phyloP scores from a whole-genome alignment of 2,888 invertebrate genomes.

The Drosophila nr. perissopoda region DNA sequence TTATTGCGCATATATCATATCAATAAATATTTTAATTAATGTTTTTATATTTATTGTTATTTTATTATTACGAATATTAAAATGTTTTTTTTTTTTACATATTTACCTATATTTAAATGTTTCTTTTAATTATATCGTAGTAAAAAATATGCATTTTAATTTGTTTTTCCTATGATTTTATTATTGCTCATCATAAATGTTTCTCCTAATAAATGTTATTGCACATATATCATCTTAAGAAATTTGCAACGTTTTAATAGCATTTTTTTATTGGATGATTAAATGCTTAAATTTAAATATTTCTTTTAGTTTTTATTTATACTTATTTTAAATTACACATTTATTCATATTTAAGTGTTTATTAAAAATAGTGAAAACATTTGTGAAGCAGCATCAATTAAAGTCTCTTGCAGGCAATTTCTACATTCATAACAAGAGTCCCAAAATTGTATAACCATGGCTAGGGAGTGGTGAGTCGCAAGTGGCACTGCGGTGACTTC shows the following conservation, averaged over 20 bases:
- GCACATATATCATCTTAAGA: background rate
- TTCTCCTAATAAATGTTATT: background rate
- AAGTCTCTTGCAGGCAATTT: constrained; percentile 22
- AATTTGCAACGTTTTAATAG: too few relatives aligned
- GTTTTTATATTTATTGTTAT: too few relatives aligned
- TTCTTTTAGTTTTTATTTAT: background rate
- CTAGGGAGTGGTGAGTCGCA: background rate
- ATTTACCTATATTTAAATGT: background rate
- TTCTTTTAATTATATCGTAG: background rate
- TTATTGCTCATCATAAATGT: background rate
- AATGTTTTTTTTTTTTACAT: too few relatives aligned
- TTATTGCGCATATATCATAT: too few relatives aligned
- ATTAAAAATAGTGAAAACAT: constrained; percentile 12
- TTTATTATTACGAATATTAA: too few relatives aligned
- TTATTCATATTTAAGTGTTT: background rate
- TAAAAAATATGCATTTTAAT: background rate
- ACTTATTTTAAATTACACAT: background rate
- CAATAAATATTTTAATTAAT: too few relatives aligned
- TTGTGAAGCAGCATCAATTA: constrained; percentile 17
- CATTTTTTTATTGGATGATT: fast-evolving
- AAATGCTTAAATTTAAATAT: too few relatives aligned
- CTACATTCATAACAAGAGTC: constrained; percentile 31
- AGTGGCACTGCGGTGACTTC: constrained; percentile 69
- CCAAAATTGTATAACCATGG: constrained; percentile 27
- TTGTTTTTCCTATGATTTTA: background rate